Evolutionary conservation across 2,113 vertebrate genomes (phyloP).

Genomic region (Rousettus leschenaultii): DNA sequence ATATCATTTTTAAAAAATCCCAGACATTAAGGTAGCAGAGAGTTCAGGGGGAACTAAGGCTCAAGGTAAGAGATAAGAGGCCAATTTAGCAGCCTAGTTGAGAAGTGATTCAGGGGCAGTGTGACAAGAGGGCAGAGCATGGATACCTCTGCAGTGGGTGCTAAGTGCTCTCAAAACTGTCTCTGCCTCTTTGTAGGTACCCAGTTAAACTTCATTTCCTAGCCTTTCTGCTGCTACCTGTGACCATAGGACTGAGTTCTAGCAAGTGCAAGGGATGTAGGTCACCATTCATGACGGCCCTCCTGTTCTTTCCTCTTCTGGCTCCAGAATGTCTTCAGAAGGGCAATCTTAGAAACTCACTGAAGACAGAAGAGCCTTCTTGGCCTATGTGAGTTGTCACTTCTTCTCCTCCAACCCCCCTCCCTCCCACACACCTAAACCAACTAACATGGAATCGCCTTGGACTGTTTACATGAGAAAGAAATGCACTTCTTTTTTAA

Average conservation of each 20-base stretch:
- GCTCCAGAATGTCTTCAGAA: not conserved
- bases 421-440: not conserved
- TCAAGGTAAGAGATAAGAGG: not conserved
- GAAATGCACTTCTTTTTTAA: not conserved
- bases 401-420: too few relatives aligned
- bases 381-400: not conserved
- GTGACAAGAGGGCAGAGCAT: not conserved
- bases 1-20: not conserved
- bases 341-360: not conserved
- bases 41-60: not conserved
- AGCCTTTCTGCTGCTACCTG: not conserved
- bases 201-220: not conserved
- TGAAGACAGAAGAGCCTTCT: not conserved
- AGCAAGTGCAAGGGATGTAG: not conserved
- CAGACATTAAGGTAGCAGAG: not conserved
- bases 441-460: not conserved
- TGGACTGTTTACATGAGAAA: not conserved
- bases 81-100: not conserved
- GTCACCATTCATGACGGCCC: too few relatives aligned
- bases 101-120: not conserved
- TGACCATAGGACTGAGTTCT: not conserved
- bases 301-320: not conserved
- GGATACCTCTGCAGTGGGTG: not conserved
- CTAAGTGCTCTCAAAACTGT: not conserved
- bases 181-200: not conserved